Evolutionary conservation across 2,113 vertebrate species (phyloP), one percentile per base, ranked within the genome.

Genomic region (Hippocampus zosterae): DNA sequence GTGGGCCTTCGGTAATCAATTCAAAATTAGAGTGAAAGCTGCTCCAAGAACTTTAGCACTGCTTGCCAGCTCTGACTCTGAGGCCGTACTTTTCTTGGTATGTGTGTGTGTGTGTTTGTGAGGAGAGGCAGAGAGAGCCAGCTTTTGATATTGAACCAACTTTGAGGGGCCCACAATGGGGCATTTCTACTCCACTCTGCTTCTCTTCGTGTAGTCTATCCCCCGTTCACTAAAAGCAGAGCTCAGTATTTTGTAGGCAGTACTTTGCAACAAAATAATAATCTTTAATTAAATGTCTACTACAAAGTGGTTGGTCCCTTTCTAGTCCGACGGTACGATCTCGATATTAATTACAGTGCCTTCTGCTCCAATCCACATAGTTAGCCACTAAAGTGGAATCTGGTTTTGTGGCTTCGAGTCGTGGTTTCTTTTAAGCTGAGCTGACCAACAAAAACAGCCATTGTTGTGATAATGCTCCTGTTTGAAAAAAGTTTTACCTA

Each of bases 21-120:
- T 89, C 81, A 80, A 89, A 90, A 90, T 90, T 90, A 89, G 81
- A 89, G 82, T 81, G 83, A 82, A 75, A 78, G 82, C 83, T 68
- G 78, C 79, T 88, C 84, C 85, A 88, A 88, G 84, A 85, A 82
- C 73, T 82, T 8, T 27, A 65, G 67, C 19, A 42, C 72, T 52
- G 72, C 68, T 68, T 85, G 86, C 87, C 87, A 89, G 70, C 73
- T 87, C 76, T 82, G 81, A 88, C 74, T 87, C 75, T 85, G 82
- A 89, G 84, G 82, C 83, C 79, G 67, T 74, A 70, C 71, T 83
- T 67, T 65, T 76, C 71, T 71, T 57, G 48, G 42, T 74, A 76
- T 74, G 69, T 76, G 72, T 42, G 67, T 65, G 52, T 75, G 72
- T 42, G 67, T 65, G 52, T 75, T 65, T 46, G 44, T 15, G 44